Base-by-base conservation (phyloP, 2,113 vertebrate species). In the Psittacula cyanocephala region DNA sequence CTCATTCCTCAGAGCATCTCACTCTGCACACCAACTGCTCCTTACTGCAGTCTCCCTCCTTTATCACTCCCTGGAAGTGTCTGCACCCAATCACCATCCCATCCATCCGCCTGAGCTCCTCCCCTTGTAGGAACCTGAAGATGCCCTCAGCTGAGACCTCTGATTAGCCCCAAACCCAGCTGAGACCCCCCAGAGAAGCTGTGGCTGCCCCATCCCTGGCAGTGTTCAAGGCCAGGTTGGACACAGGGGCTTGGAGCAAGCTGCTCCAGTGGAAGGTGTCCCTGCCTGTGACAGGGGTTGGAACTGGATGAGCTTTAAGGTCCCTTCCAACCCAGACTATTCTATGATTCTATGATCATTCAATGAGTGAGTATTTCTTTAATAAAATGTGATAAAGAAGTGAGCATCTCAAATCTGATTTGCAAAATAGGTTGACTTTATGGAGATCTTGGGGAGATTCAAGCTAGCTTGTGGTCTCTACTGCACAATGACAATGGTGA, bases 61-160 rank as follows among this genome's bases (percentile, higher is more conserved):
- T 8, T 1, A 11, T 13, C 2, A 0, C 9, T 33, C 19, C 28
- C 43, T 52, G 5, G 13, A 77, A 12, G 0, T 2, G 0, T 7
- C 72, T 53, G 0, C 41, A 31, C 10, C 5, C 10, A 6, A 13
- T 9, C 28, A 28, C 29, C 33, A 39, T 6, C 43, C 16, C 65
- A 55, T 7, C 11, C 41, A 9, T 19, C 7, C 13, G 18, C 41
- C 29, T 13, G 7, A 53, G 57, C 57, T 69, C 46, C 37, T 47
- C 25, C 60, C 29, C 22, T 67, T 64, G 57, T 11, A 13, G 23
- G 10, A 77, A 7, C 37, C 39, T 64, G 27, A 27, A 75, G 9
- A 18, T 49, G 10, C 17, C 35, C 50, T 75, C 85, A 79, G 16
- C 50, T 55, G 50, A 83, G 24, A 55, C 7, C 43, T 47, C 65